phyloP scores from a whole-genome alignment of 1,140 invertebrate species.

The Aricia agestis region DNA sequence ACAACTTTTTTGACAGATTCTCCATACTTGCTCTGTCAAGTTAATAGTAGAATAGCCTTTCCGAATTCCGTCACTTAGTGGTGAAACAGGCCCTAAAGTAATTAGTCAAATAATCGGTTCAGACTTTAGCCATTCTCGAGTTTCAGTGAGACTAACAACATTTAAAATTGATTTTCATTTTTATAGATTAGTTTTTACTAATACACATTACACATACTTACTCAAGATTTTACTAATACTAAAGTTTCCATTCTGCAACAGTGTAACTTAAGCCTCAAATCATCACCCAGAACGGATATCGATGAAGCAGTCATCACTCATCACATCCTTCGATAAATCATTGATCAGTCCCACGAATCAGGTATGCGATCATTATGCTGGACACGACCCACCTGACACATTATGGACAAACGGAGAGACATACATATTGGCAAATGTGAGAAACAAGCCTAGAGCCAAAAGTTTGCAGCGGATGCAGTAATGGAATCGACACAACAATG shows the following conservation, averaged over 20 bases:
- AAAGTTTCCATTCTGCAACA: not conserved
- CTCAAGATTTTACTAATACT: too few species aligned
- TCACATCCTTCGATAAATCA: constrained; percentile 3
- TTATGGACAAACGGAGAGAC: not conserved
- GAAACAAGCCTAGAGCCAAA: not conserved
- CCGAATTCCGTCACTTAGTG: too few species aligned
- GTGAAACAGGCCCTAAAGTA: too few species aligned
- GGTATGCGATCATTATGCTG: not conserved
- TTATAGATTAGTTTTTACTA: too few species aligned
- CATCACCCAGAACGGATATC: not conserved
- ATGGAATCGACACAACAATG: not conserved
- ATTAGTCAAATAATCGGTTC: too few species aligned
- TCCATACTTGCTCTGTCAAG: too few species aligned
- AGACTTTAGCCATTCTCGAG: too few species aligned
- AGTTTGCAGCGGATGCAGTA: not conserved
- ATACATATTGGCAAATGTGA: not conserved
- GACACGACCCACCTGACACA: not conserved
- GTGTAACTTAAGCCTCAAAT: not conserved
- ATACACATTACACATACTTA: too few species aligned
- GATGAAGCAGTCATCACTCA: not conserved
- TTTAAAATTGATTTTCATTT: too few species aligned
- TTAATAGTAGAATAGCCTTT: too few species aligned
- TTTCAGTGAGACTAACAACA: too few species aligned
- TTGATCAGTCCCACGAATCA: not conserved
- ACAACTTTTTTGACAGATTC: too few species aligned